Percentiles rank a stretch among this genome's conserved stretches.
Evolutionary conservation across 2,888 invertebrate species (phyloP).

Genomic region (Tiphia femorata): DNA sequence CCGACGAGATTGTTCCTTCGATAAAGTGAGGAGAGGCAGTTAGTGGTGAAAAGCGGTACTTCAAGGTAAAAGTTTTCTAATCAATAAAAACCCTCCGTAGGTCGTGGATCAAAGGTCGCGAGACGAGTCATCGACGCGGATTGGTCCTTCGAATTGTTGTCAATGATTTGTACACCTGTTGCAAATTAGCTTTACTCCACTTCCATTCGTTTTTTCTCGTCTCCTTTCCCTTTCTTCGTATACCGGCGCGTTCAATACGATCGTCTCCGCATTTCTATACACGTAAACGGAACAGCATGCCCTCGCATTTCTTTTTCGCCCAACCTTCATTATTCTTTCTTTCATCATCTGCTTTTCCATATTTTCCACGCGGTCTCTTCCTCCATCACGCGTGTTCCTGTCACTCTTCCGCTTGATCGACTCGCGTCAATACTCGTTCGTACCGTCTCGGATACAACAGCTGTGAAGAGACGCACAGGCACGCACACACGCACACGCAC

Average conservation of each 20-base stretch:
- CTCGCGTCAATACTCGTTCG: slow-evolving; percentile 6
- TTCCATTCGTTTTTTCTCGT: slow-evolving; percentile 15
- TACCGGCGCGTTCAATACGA: too few species aligned
- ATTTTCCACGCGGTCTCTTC: too few species aligned
- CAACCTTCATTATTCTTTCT: too few species aligned
- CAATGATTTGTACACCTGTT: slow-evolving; percentile 44
- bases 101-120: not conserved
- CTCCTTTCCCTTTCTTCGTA: not conserved
- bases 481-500: slow-evolving; percentile 18
- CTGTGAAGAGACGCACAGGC: slow-evolving; percentile 13
- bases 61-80: not conserved
- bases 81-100: not conserved
- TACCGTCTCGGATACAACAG: slow-evolving; percentile 9
- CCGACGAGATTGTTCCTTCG: not conserved
- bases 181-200: slow-evolving; percentile 52
- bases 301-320: too few species aligned
- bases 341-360: too few species aligned
- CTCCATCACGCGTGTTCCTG: slow-evolving; percentile 4
- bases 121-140: not conserved
- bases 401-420: slow-evolving; percentile 9
- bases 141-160: slow-evolving; percentile 31
- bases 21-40: not conserved
- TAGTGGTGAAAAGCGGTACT: not conserved
- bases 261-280: too few species aligned
- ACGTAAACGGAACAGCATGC: too few species aligned